Conservation (phyloP, 2,888 invertebrate species). For the Drosophila nr. perissopoda region DNA sequence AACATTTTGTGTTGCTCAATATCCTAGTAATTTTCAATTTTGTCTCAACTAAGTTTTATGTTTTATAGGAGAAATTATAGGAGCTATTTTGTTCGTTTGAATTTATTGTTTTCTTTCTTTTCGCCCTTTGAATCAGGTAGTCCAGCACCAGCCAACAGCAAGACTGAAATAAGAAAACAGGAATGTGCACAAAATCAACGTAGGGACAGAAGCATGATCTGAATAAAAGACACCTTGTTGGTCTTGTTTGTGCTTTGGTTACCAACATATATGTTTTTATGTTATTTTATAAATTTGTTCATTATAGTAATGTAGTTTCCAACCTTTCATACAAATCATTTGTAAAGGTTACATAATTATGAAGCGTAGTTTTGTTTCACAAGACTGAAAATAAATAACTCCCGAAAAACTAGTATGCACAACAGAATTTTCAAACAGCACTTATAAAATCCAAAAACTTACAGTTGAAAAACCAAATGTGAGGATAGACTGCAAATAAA, state of each 20-base stretch:
- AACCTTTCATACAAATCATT: neutral
- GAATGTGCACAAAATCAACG: constrained; percentile 12
- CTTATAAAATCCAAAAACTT: neutral
- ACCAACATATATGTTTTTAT: neutral
- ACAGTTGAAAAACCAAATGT: neutral
- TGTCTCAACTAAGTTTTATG: neutral
- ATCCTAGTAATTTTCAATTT: neutral
- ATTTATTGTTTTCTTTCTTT: neutral
- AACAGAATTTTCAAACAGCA: neutral
- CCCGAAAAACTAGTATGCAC: neutral
- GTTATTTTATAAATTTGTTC: neutral
- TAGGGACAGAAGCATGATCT: constrained; percentile 29
- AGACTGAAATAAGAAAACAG: neutral
- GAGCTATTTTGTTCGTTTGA: neutral
- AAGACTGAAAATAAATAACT: neutral
- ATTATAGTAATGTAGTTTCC: neutral
- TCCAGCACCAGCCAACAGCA: neutral
- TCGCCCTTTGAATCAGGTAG: neutral
- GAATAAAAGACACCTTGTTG: constrained; percentile 27
- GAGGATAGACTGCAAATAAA: neutral
- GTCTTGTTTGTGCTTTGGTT: neutral
- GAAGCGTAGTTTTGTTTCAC: neutral
- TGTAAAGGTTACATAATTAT: neutral
- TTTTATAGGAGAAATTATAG: neutral
- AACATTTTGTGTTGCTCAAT: neutral